phyloP scores from a whole-genome alignment of 2,888 invertebrate species.

The Rhorus exstirpatorius region DNA sequence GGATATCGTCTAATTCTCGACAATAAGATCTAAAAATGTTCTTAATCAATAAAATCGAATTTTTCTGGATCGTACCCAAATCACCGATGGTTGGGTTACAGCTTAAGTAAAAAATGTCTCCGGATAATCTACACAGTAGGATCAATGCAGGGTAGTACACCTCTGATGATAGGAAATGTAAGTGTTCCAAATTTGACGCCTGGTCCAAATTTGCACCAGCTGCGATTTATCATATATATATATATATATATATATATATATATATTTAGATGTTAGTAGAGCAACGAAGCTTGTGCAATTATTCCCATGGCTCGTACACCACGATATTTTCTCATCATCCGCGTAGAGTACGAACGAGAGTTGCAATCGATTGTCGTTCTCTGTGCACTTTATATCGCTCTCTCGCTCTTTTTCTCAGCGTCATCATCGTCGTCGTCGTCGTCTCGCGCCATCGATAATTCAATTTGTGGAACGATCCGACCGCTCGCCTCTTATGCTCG shows the following conservation, averaged over 20 bases:
- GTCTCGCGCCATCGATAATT: conserved; percentile 79
- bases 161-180: no score
- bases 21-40: no score
- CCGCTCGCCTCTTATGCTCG: conserved; percentile 51
- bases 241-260: no score
- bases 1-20: no score
- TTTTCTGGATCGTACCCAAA: no score
- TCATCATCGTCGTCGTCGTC: conserved; percentile 47
- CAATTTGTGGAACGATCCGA: conserved; percentile 78
- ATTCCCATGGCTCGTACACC: conserved; percentile 39
- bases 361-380: conserved; percentile 57
- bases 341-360: conserved; percentile 46
- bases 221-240: neutral
- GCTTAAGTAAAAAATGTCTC: no score
- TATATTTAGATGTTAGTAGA: no score
- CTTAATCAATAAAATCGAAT: no score
- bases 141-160: no score
- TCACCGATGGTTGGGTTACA: no score
- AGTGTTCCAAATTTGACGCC: neutral
- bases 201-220: neutral
- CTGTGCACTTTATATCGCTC: conserved; percentile 28
- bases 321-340: conserved; percentile 53
- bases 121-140: no score
- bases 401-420: conserved; percentile 1
- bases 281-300: conserved; percentile 31